A percentile compares a stretch with the other conserved stretches of the same genome.
Conservation (phyloP, 2,113 vertebrate species). For the Ammodytes marinus region DNA sequence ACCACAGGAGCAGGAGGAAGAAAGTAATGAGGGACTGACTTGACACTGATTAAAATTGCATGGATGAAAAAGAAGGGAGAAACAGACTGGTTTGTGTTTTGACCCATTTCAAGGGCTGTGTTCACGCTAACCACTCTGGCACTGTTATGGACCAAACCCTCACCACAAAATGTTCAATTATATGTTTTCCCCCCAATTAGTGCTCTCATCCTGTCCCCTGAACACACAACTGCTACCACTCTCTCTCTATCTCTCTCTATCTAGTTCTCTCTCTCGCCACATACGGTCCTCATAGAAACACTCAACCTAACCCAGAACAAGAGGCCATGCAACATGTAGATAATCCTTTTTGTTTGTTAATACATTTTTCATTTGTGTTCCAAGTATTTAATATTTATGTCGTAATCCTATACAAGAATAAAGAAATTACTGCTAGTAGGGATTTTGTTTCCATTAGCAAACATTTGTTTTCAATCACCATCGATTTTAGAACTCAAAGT, state of each 20-base stretch:
- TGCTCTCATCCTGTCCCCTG: slow-evolving; percentile 1
- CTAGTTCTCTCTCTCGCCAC: too few relatives aligned
- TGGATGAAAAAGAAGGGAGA: slow-evolving; percentile 18
- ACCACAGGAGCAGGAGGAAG: slow-evolving; percentile 41
- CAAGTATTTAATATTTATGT: slow-evolving; percentile 6
- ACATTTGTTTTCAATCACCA: slow-evolving; percentile 65
- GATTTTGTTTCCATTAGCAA: slow-evolving; percentile 44
- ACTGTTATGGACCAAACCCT: slow-evolving; percentile 40
- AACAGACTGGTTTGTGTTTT: slow-evolving; percentile 12
- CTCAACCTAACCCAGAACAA: not conserved
- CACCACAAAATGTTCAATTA: slow-evolving; percentile 53
- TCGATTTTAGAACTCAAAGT: slow-evolving; percentile 34
- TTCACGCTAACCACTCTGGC: slow-evolving; percentile 45
- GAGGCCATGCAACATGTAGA: not conserved
- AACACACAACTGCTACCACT: slow-evolving; percentile 6
- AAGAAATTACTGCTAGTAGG: not conserved
- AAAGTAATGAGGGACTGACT: slow-evolving; percentile 36
- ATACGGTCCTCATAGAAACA: not conserved
- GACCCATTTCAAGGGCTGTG: slow-evolving; percentile 39
- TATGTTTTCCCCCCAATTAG: slow-evolving; percentile 36
- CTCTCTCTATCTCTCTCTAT: not conserved
- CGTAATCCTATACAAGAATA: slow-evolving; percentile 3
- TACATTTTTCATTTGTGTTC: slow-evolving; percentile 4
- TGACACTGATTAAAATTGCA: slow-evolving; percentile 46
- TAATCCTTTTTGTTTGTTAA: too few relatives aligned